Evolutionary conservation across 1,140 invertebrate species (phyloP).

Genomic region (Diorhabda elongata): DNA sequence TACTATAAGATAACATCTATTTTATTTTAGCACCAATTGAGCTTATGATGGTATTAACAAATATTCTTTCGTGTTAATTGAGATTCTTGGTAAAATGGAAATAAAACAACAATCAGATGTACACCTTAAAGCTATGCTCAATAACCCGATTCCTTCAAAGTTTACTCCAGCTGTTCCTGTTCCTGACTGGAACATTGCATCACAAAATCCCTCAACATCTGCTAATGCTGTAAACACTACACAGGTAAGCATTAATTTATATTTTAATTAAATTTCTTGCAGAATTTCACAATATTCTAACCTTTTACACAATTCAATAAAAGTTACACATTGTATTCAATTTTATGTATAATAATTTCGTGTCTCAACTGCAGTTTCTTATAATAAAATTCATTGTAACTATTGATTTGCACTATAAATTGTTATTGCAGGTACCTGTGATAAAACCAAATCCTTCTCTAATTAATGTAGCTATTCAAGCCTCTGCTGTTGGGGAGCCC

Average conservation of each 20-base stretch:
- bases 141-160: slow-evolving; percentile 32
- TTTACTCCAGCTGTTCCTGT: slow-evolving; percentile 41
- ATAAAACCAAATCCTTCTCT: slow-evolving; percentile 27
- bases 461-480: slow-evolving; percentile 40
- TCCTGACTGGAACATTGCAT: slow-evolving; percentile 39
- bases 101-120: slow-evolving; percentile 25
- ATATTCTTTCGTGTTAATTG: too few relatives aligned
- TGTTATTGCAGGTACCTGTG: neutral
- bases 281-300: neutral
- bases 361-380: too few relatives aligned
- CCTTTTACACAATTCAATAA: neutral
- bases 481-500: slow-evolving; percentile 38
- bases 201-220: neutral
- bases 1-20: neutral
- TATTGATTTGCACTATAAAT: too few relatives aligned
- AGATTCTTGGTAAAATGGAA: slow-evolving; percentile 21
- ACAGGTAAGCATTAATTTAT: neutral
- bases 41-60: too few relatives aligned
- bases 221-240: neutral
- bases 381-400: too few relatives aligned
- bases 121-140: slow-evolving; percentile 40
- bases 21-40: too few relatives aligned
- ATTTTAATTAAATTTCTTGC: neutral
- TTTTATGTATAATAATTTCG: too few relatives aligned
- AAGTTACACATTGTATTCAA: neutral